These are phyloP conservation scores for Lophius americanus DNA, from an alignment of 2,797 vertebrate species.

Conservation along the genomic window DNA sequence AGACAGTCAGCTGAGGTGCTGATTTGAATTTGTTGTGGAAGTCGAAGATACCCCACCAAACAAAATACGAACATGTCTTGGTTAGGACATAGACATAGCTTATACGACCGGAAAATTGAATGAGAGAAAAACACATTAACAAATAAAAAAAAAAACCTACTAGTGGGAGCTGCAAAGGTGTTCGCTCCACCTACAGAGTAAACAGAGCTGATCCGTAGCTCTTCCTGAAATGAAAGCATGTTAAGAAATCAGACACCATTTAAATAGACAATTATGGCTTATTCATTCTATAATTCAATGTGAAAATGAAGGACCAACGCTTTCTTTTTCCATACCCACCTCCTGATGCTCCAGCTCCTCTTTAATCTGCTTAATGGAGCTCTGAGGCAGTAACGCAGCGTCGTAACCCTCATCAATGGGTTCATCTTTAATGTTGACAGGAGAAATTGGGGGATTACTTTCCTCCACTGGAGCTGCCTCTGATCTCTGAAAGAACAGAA, in stretches of 20 bases:
- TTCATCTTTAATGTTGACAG: slow-evolving; percentile 95
- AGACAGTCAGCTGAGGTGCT: no score
- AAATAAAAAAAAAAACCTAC: slow-evolving; percentile 56
- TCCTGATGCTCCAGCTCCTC: slow-evolving; percentile 94
- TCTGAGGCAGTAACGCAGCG: slow-evolving; percentile 90
- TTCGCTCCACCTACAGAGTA: slow-evolving; percentile 81
- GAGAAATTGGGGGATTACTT: slow-evolving; percentile 44
- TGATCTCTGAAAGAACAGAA: slow-evolving; percentile 49
- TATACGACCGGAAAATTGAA: not conserved
- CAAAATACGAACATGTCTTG: no score
- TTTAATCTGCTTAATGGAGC: slow-evolving; percentile 86
- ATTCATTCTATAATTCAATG: not conserved
- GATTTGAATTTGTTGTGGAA: no score
- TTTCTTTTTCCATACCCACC: slow-evolving; percentile 70
- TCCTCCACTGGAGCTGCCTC: slow-evolving; percentile 52
- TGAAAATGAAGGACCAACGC: not conserved
- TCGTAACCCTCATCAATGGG: slow-evolving; percentile 98
- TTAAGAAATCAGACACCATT: not conserved
- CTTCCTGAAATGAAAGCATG: slow-evolving; percentile 79
- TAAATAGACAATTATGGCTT: not conserved
- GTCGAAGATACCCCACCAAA: no score
- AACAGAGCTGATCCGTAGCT: slow-evolving; percentile 93
- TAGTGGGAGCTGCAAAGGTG: slow-evolving; percentile 59
- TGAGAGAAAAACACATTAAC: not conserved
- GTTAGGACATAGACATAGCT: not conserved